Evolutionary conservation across 2,797 vertebrate species (phyloP).

Genomic region (Galago senegalensis): DNA sequence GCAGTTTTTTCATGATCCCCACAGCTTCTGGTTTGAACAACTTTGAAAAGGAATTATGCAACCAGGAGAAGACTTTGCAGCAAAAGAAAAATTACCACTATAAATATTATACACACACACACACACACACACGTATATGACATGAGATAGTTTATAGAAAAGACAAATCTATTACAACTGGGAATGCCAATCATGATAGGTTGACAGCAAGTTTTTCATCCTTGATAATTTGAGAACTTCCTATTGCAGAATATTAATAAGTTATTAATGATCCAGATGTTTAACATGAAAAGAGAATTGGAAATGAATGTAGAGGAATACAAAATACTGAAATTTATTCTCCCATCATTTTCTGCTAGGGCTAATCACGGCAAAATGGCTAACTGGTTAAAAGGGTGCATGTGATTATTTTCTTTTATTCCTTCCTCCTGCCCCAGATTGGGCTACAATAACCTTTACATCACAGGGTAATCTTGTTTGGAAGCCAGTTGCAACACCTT

Average conservation of each 20-base stretch:
- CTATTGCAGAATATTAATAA: constrained; percentile 64
- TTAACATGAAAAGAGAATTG: constrained; percentile 54
- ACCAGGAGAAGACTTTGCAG: background rate
- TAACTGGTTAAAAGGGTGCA: background rate
- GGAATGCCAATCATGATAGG: background rate
- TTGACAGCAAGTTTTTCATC: constrained; percentile 47
- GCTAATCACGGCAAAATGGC: constrained; percentile 35
- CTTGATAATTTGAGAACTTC: constrained; percentile 28
- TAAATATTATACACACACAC: background rate
- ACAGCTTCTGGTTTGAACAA: background rate
- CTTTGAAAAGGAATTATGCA: constrained; percentile 4
- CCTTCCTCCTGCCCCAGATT: background rate
- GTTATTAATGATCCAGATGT: constrained; percentile 61
- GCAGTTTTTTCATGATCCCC: background rate
- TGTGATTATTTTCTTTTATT: constrained; percentile 1
- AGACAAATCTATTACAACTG: background rate
- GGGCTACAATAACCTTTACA: background rate
- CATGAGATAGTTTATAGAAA: background rate
- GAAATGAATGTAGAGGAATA: constrained; percentile 33
- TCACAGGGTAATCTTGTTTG: background rate
- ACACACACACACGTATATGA: background rate
- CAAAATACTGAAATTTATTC: constrained; percentile 24
- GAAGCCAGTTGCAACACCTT: background rate
- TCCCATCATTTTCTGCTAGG: constrained; percentile 11
- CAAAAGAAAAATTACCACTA: background rate